Base-by-base conservation (phyloP, 2,888 invertebrate genomes). In the Agrochola circellaris region DNA sequence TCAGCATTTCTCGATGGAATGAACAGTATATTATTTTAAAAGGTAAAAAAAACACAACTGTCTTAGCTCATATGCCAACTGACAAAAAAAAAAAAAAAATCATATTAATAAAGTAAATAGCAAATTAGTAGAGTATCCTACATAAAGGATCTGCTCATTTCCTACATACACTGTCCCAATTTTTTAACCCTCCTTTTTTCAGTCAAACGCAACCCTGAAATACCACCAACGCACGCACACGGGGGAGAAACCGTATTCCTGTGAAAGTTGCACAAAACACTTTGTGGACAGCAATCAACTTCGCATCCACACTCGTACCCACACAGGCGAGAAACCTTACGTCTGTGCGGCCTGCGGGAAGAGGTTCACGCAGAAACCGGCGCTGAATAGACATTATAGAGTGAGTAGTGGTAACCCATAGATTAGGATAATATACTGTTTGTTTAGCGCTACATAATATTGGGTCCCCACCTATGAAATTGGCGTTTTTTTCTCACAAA, bases 321-420 rank as follows among this genome's bases (percentile, higher is more conserved):
- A 93, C 81, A 90, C 93, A 0, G 96, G 96, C 17, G 95, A 95
- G 86, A 89, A 93, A 15, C 96, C 97, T 0, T 97, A 96, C 90
- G 83, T 87, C 48, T 97, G 97, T 84, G 82, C 86, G 0, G 86
- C 87, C 0, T 97, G 97, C 82, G 92, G 89, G 2, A 93, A 93
- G 84, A 80, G 93, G 2, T 97, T 97, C 92, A 92, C 91, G 1
- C 97, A 97, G 91, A 95, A 95, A 42, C 95, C 96, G 0, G 94
- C 97, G 2, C 91, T 97, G 8, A 97, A 95, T 79, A 88, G 96
- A 80, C 97, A 97, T 82, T 96, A 96, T 88, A 94, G 97, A 89
- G 97, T 97, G 4, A 38, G 69, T 38, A 20, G 3, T n/a, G 8
- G 5, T 68, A 42, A 45, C 2, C 1, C 45, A 45, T 42, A 61